Evolutionary conservation across 2,797 vertebrate species (phyloP), one percentile per base, ranked within the genome.

Genomic region (Darevskia mixta): DNA sequence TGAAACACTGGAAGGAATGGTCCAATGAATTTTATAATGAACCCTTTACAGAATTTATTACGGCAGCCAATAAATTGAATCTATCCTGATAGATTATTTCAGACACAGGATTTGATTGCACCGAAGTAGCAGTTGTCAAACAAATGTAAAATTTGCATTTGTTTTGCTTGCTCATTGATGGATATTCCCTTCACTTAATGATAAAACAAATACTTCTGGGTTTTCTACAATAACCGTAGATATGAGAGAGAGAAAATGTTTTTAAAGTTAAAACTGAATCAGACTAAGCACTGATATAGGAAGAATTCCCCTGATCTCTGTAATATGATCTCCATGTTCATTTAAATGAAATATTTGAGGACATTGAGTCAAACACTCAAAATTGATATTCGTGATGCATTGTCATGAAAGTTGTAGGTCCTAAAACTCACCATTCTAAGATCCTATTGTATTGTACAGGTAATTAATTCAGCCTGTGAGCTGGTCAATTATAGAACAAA

Each of bases 391-490:
- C n/a, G 38, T 18, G 5, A 55, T 79, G 11, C 20, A 35, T 35
- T 82, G 20, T 27, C 17, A 55, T 38, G 58, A 83, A 87, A 69
- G 32, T n/a, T 55, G 77, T 55, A 87, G 17, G 3, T 55, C 25
- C 2, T 55, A 29, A 83, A 73, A 77, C 55, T 75, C 2, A 81
- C 27, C 38, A 82, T 17, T 64, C 11, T 43, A 82, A 87, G 69
- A 76, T 66, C 76, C 8, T 49, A 25, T 67, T 45, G n/a, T 66
- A 61, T 10, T 58, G 9, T 49, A 67, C 20, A 7, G 61, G 43
- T 49, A 86, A 77, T 49, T 87, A 87, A 41, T 45, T 82, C n/a
- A 87, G 8, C 58, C 41, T 67, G 67, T 71, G n/a, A 75, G 20
- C 10, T 87, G 55, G 55, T 55, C 64, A 83, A 69, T 78, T 78